Conservation (phyloP, 53 echinoderm and acorn worm species). For the Paracentrotus lividus region DNA sequence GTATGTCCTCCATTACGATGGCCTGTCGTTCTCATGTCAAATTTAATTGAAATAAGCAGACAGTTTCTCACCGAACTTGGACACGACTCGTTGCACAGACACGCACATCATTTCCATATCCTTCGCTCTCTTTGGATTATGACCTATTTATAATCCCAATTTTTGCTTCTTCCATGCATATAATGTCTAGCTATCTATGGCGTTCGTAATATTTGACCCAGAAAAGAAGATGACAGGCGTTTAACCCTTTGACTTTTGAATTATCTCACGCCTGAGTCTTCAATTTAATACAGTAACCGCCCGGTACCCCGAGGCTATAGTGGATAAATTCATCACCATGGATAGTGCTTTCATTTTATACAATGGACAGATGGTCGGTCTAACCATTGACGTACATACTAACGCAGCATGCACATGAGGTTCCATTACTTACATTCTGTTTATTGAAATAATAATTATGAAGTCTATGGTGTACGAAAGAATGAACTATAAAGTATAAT, state of each 20-base stretch:
- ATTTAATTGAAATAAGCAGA: slow-evolving; percentile 13
- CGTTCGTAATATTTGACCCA: background rate
- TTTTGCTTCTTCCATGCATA: background rate
- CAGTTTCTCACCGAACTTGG: background rate
- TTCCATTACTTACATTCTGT: too few relatives aligned
- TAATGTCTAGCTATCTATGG: background rate
- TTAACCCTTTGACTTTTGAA: background rate
- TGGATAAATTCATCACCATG: too few relatives aligned
- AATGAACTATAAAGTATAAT: too few relatives aligned
- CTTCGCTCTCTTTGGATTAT: background rate
- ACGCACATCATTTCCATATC: background rate
- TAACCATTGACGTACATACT: too few relatives aligned
- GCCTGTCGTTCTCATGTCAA: background rate
- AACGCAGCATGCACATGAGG: too few relatives aligned
- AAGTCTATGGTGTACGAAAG: too few relatives aligned
- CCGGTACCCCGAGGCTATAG: too few relatives aligned
- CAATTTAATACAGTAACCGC: too few relatives aligned
- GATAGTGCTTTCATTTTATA: too few relatives aligned
- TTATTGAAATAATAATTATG: too few relatives aligned
- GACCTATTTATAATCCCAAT: background rate
- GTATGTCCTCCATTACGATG: background rate
- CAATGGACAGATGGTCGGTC: too few relatives aligned
- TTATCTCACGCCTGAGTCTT: too few relatives aligned
- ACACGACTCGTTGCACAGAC: background rate
- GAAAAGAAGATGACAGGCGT: background rate